Conservation (phyloP, 2,888 invertebrate species). For the Mimas tiliae region DNA sequence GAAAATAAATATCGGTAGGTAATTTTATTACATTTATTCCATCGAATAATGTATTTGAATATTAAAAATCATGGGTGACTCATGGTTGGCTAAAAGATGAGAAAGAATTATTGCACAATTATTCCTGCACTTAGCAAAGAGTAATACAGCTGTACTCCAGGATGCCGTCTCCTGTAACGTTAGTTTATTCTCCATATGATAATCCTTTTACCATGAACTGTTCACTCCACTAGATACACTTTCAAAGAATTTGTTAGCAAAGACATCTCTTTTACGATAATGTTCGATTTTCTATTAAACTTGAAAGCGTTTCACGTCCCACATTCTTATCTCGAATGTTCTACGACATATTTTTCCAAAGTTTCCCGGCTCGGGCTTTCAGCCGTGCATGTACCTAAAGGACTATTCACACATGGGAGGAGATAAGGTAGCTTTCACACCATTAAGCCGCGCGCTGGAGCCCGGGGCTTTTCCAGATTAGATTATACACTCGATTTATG, state of each 20-base stretch:
- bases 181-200: slow-evolving; percentile 36
- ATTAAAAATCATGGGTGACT: neutral
- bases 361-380: slow-evolving; percentile 84
- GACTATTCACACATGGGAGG: slow-evolving; percentile 85
- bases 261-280: slow-evolving; percentile 84
- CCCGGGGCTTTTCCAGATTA: slow-evolving; percentile 86
- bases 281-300: slow-evolving; percentile 86
- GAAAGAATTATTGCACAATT: slow-evolving; percentile 1
- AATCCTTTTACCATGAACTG: slow-evolving; percentile 45
- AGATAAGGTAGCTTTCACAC: slow-evolving; percentile 85
- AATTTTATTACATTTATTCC: neutral
- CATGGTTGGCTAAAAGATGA: neutral
- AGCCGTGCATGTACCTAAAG: slow-evolving; percentile 81
- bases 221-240: slow-evolving; percentile 64
- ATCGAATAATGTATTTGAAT: neutral
- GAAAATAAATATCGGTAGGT: neutral
- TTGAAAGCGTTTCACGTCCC: slow-evolving; percentile 82
- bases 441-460: slow-evolving; percentile 84
- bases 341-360: slow-evolving; percentile 85
- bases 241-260: slow-evolving; percentile 81
- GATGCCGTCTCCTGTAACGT: slow-evolving; percentile 17
- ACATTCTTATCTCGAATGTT: slow-evolving; percentile 84
- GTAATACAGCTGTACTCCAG: neutral
- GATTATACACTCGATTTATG: slow-evolving; percentile 86
- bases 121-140: neutral